phyloP scores from a whole-genome alignment of 2,113 vertebrate species.

The Pholis gunnellus region DNA sequence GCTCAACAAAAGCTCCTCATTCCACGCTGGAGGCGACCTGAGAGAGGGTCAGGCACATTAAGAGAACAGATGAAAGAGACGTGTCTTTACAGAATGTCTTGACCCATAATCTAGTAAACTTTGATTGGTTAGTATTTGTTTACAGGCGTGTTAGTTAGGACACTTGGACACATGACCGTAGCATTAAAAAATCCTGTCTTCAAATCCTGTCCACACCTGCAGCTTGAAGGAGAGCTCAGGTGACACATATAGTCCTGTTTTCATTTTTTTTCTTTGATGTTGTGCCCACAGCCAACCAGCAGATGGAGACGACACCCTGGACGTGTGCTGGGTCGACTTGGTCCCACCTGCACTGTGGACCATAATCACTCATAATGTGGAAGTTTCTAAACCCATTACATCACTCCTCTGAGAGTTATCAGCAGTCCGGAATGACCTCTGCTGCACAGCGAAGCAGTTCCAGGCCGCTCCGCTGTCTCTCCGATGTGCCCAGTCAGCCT shows the following conservation, averaged over 20 bases:
- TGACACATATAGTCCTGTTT: neutral
- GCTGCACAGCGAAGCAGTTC: conserved; percentile 44
- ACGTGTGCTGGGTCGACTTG: neutral
- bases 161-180: neutral
- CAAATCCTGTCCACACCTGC: neutral
- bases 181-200: neutral
- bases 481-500: conserved; percentile 72
- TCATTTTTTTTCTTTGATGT: conserved; percentile 10
- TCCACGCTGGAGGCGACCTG: conserved; percentile 87
- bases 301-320: conserved; percentile 56
- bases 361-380: conserved; percentile 61
- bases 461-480: conserved; percentile 72
- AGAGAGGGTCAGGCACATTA: conserved; percentile 1
- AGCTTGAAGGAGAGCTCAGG: neutral
- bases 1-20: conserved; percentile 90
- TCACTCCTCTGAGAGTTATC: conserved; percentile 65
- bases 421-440: conserved; percentile 60
- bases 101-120: too few species aligned
- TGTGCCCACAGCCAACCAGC: conserved; percentile 46
- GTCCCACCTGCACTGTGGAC: conserved; percentile 36
- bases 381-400: conserved; percentile 68
- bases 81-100: too few species aligned
- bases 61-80: neutral
- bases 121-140: too few species aligned
- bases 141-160: too few species aligned